Evolutionary conservation across 2,797 vertebrate genomes (phyloP).

Genomic region (Gouania willdenowi): DNA sequence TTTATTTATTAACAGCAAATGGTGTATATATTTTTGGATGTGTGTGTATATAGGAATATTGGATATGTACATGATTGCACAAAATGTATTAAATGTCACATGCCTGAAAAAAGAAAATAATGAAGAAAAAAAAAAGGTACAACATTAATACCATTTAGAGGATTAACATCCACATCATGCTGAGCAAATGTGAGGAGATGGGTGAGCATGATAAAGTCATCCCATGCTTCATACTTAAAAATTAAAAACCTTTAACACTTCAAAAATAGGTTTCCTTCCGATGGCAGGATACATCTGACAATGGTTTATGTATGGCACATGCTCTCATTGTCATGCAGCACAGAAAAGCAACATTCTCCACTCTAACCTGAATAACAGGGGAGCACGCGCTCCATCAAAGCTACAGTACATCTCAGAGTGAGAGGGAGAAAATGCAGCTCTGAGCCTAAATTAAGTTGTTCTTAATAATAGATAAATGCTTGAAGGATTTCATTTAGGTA

Average conservation of each 20-base stretch:
- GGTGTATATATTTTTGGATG: no score
- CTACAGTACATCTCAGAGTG: slow-evolving; percentile 10
- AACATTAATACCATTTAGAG: slow-evolving; percentile 12
- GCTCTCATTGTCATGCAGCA: slow-evolving; percentile 62
- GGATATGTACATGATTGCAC: no score
- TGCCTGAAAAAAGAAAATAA: no score
- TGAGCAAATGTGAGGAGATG: slow-evolving; percentile 11
- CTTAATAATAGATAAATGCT: slow-evolving; percentile 10
- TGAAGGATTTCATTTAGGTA: slow-evolving; percentile 16
- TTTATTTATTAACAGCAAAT: no score
- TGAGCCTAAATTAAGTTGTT: slow-evolving; percentile 20
- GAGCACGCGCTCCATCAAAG: slow-evolving; percentile 13
- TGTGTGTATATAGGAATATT: no score
- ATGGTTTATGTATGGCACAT: slow-evolving; percentile 18
- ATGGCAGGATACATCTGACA: slow-evolving; percentile 22
- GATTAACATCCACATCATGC: slow-evolving; percentile 35
- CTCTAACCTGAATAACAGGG: slow-evolving; percentile 47
- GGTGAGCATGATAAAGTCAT: slow-evolving; percentile 18
- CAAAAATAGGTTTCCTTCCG: slow-evolving; percentile 50
- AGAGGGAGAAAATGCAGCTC: slow-evolving; percentile 6
- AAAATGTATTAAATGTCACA: no score
- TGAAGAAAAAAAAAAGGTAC: no score
- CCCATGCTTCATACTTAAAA: slow-evolving; percentile 46
- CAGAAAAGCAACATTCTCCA: slow-evolving; percentile 38
- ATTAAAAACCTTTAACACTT: slow-evolving; percentile 33